Percentiles rank a stretch among this genome's conserved stretches.
phyloP scores from a whole-genome alignment of 2,888 invertebrate genomes.

The Zaprionus obscuricornis region DNA sequence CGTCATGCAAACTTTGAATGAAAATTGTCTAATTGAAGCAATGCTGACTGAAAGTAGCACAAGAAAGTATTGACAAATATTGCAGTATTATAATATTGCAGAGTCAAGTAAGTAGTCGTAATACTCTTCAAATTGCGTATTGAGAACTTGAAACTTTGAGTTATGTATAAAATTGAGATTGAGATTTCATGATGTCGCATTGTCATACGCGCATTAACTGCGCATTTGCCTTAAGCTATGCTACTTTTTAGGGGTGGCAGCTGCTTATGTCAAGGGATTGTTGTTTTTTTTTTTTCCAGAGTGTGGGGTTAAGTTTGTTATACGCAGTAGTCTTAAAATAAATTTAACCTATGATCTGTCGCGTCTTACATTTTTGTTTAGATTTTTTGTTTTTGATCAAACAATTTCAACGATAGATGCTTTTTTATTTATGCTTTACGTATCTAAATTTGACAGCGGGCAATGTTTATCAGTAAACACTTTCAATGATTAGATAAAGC shows the following conservation, averaged over 20 bases:
- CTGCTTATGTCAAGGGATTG: slow-evolving; percentile 3
- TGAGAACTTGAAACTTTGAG: too few species aligned
- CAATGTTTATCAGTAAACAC: slow-evolving; percentile 59
- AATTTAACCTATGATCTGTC: slow-evolving; percentile 29
- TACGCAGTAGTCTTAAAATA: slow-evolving; percentile 58
- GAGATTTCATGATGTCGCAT: slow-evolving; percentile 30
- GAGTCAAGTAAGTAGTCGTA: too few species aligned
- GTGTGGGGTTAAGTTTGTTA: slow-evolving; percentile 12
- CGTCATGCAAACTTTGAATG: slow-evolving; percentile 30
- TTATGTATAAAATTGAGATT: slow-evolving; percentile 31
- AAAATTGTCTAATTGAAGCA: too few species aligned
- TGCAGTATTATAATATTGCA: too few species aligned
- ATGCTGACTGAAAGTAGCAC: too few species aligned
- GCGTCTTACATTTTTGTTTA: slow-evolving; percentile 40
- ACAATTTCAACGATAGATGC: slow-evolving; percentile 26
- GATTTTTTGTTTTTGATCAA: slow-evolving; percentile 12
- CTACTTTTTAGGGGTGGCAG: slow-evolving; percentile 1
- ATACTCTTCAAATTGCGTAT: neutral
- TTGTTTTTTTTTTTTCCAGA: too few species aligned
- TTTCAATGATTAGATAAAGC: slow-evolving; percentile 58
- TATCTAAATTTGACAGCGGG: slow-evolving; percentile 2
- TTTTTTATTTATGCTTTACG: slow-evolving; percentile 37
- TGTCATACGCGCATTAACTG: slow-evolving; percentile 20
- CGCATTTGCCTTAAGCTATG: slow-evolving; percentile 37
- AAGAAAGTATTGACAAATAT: too few species aligned